Percentiles rank a stretch among this genome's conserved stretches.
These are phyloP conservation scores for Luscinia luscinia DNA, from an alignment of 2,797 vertebrate species.

Conservation along the genomic window DNA sequence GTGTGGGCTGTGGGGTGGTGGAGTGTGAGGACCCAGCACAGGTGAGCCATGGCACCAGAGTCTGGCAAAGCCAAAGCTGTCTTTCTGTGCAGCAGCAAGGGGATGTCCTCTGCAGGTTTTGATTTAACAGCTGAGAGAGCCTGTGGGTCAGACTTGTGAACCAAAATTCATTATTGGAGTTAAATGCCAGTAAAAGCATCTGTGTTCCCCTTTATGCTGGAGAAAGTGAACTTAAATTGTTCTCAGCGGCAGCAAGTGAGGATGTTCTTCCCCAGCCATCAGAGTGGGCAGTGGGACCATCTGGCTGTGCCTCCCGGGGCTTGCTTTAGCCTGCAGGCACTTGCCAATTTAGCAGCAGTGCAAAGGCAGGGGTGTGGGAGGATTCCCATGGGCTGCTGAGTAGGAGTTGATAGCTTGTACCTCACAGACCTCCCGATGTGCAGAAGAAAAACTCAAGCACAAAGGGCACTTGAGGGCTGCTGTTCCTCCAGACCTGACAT, in stretches of 20 bases:
- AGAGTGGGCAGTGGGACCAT: background rate
- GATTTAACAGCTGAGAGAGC: background rate
- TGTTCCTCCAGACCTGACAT: background rate
- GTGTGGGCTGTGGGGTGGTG: background rate
- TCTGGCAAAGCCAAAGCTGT: background rate
- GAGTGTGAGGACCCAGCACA: accelerated
- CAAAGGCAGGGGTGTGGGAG: background rate
- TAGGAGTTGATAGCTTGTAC: constrained; percentile 7
- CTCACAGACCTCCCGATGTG: background rate
- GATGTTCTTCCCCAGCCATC: background rate
- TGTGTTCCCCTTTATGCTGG: background rate
- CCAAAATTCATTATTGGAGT: background rate
- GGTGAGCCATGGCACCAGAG: accelerated
- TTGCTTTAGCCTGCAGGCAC: background rate
- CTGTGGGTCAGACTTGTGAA: background rate
- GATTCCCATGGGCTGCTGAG: background rate
- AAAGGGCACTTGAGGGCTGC: background rate
- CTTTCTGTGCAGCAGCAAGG: background rate
- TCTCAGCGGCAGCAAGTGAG: background rate
- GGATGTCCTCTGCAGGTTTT: background rate
- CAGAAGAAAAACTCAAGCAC: background rate
- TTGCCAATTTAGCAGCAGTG: background rate
- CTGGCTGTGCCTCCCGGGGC: background rate
- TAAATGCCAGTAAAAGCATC: background rate
- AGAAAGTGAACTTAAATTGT: background rate